A percentile compares a stretch with the other conserved stretches of the same genome.
Evolutionary conservation across 2,113 vertebrate genomes (phyloP).

Genomic region (Neogobius melanostomus): DNA sequence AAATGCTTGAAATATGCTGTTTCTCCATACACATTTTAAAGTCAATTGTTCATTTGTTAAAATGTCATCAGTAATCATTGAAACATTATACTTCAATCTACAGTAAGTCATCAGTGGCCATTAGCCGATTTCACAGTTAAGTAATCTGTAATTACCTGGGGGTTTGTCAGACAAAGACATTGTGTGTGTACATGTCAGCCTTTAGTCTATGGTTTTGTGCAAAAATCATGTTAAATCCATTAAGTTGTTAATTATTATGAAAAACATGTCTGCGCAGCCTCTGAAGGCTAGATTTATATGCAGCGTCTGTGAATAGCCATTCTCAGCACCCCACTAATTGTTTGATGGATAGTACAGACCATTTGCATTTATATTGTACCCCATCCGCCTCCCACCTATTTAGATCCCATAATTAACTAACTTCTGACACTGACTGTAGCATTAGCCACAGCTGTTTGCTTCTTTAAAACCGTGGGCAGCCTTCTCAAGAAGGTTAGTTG

Average conservation of each 20-base stretch:
- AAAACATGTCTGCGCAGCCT: slow-evolving; percentile 39
- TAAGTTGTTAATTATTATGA: slow-evolving; percentile 45
- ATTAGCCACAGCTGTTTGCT: slow-evolving; percentile 46
- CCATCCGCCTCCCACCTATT: slow-evolving; percentile 58
- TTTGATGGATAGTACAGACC: slow-evolving; percentile 68
- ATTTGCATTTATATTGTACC: slow-evolving; percentile 75
- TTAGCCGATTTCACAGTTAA: slow-evolving; percentile 53
- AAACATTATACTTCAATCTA: slow-evolving; percentile 29
- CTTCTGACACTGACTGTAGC: slow-evolving; percentile 58
- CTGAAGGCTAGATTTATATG: slow-evolving; percentile 52
- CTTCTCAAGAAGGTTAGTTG: slow-evolving; percentile 24
- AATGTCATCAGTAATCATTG: slow-evolving; percentile 42
- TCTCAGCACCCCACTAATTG: slow-evolving; percentile 72
- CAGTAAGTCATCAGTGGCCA: slow-evolving; percentile 32
- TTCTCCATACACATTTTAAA: not conserved
- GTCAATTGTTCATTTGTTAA: slow-evolving; percentile 25
- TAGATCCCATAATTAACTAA: slow-evolving; percentile 61
- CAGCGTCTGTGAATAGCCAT: slow-evolving; percentile 61
- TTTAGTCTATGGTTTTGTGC: slow-evolving; percentile 25
- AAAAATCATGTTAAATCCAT: slow-evolving; percentile 46
- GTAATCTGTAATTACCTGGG: slow-evolving; percentile 44
- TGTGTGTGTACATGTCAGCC: slow-evolving; percentile 1
- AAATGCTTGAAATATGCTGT: not conserved
- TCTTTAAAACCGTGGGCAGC: slow-evolving; percentile 19
- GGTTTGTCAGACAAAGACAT: slow-evolving; percentile 20